Percentiles rank a stretch among this genome's conserved stretches.
These are phyloP conservation scores for Stegophylla sp. DNA, from an alignment of 2,888 invertebrate genomes.

Conservation along the genomic window DNA sequence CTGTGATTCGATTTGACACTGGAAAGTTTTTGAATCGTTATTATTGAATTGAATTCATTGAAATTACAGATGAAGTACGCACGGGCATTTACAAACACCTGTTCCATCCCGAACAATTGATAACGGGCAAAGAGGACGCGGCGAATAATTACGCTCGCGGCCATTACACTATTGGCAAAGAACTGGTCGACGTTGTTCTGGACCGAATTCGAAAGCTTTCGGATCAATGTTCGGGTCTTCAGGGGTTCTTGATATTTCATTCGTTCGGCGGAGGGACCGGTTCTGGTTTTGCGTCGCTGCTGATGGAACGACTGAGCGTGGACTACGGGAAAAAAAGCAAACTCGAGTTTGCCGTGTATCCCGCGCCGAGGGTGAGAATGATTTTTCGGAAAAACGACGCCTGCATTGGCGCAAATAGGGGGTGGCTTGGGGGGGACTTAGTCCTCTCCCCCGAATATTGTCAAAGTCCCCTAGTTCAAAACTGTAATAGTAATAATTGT, in stretches of 20 bases:
- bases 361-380: constrained; percentile 68
- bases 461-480: too few species aligned
- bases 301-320: constrained; percentile 70
- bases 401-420: neutral
- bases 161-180: constrained; percentile 95
- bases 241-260: constrained; percentile 70
- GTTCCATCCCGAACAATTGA: constrained; percentile 96
- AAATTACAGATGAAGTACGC: constrained; percentile 77
- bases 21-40: too few species aligned
- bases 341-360: constrained; percentile 70
- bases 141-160: constrained; percentile 98
- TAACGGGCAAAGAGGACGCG: constrained; percentile 95
- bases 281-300: constrained; percentile 70
- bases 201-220: constrained; percentile 82
- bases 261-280: constrained; percentile 70
- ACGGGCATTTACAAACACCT: constrained; percentile 92
- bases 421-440: too few species aligned
- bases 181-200: constrained; percentile 87
- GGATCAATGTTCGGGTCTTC: constrained; percentile 84
- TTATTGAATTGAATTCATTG: too few species aligned
- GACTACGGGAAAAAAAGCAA: constrained; percentile 72
- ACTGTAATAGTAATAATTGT: too few species aligned
- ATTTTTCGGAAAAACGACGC: neutral
- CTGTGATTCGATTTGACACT: too few species aligned
- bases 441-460: too few species aligned